Base-by-base conservation (phyloP, 2,888 invertebrate species). In the Cacoxenus indagator region DNA sequence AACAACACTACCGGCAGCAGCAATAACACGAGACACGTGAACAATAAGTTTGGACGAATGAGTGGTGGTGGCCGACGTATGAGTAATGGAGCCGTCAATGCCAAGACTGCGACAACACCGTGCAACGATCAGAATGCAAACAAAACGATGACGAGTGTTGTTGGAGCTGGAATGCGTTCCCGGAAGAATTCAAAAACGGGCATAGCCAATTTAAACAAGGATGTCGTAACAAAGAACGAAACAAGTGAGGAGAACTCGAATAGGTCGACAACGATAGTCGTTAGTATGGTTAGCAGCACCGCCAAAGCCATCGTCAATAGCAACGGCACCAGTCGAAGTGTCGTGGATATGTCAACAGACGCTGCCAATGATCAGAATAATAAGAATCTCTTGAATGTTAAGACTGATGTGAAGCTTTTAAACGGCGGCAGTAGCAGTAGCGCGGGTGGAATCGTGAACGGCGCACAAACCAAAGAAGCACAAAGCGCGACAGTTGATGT, bases 181-280 rank as follows among this genome's bases (percentile, higher is more conserved):
- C 77, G 87, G 4, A 86, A 85, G 67, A 88, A 87, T 69, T 87
- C 88, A 1, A 85, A 85, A 64, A 81, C 82, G 22, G 82, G 83
- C 62, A 82, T 86, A 65, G 70, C 76, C 6, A 81, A 77, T 73
- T 65, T 78, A 6, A n/a, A 57, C 45, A 62, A 48, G 3, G 65
- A 57, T 9, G 29, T n/a, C n/a, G n/a, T 46, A 45, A 27, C 65
- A 1, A 70, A 71, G 59, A 76, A 69, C 67, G 70, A 65, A 67
- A 73, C 67, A 67, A 68, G 17, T 64, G 68, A 31, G 67, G 46
- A 62, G 37, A 64, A 84, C 6, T 51, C 72, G 4, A 73, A 74
- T 14, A 84, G 78, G 65, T 78, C 84, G 17, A 86, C 85, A 68
- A 87, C 87, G 8, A 85, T 88, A 57, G 85, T 86, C 64, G 87